phyloP scores from a whole-genome alignment of 2,888 invertebrate genomes.

The Drosophila mercatorum region DNA sequence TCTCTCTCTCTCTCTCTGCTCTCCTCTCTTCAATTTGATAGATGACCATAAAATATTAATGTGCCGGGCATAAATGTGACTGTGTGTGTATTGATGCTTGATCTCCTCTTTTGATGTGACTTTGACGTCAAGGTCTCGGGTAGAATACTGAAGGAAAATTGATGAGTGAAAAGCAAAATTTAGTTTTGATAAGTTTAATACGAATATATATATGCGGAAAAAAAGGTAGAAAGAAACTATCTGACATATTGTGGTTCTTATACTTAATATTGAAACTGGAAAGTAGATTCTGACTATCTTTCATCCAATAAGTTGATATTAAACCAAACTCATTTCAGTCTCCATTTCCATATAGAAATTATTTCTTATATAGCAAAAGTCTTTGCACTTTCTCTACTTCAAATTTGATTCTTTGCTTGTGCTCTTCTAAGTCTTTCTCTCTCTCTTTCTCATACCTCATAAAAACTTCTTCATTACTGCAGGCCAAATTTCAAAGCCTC shows the following conservation, averaged over 20 bases:
- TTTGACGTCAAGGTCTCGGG: constrained; percentile 51
- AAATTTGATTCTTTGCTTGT: not conserved
- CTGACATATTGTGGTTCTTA: too few relatives aligned
- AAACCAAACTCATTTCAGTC: not conserved
- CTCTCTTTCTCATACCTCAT: not conserved
- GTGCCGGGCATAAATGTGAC: constrained; percentile 21
- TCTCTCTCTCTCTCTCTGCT: not conserved
- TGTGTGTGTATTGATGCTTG: constrained; percentile 9
- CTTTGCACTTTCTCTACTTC: not conserved
- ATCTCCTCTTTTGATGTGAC: constrained; percentile 47
- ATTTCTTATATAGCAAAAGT: not conserved
- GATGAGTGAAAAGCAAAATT: not conserved
- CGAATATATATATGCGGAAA: too few relatives aligned
- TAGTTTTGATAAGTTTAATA: too few relatives aligned
- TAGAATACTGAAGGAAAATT: not conserved
- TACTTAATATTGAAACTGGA: too few relatives aligned
- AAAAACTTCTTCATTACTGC: not conserved
- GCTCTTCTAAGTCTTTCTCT: not conserved
- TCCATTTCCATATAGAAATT: not conserved
- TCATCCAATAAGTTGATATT: not conserved
- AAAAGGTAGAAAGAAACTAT: too few relatives aligned
- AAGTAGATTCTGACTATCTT: too few relatives aligned
- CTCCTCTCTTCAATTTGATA: constrained; percentile 57
- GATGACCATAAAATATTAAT: constrained; percentile 75
- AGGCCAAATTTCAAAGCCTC: too few relatives aligned